These are phyloP conservation scores for Tor tambroides DNA, from an alignment of 2,113 vertebrate genomes.

Conservation along the genomic window DNA sequence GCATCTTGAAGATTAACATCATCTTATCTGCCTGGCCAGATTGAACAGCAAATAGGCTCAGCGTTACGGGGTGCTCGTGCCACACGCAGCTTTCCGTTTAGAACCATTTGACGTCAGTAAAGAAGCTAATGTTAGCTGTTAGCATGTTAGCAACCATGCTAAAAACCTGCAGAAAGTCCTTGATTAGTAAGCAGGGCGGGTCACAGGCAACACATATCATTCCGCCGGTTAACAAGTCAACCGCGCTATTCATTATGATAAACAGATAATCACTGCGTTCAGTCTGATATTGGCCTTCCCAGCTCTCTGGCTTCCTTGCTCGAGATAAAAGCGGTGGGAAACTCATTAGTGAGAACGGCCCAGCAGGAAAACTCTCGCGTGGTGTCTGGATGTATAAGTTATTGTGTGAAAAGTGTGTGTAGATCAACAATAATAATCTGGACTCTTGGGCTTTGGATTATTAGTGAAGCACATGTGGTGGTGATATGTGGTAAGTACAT, in stretches of 20 bases:
- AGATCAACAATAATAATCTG: neutral
- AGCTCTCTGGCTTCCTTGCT: neutral
- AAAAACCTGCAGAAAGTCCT: neutral
- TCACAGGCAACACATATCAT: neutral
- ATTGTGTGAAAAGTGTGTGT: neutral
- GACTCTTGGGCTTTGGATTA: neutral
- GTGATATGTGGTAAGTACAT: slow-evolving; percentile 27
- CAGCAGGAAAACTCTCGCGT: slow-evolving; percentile 10
- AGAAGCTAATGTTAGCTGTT: neutral
- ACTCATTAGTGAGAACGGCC: slow-evolving; percentile 22
- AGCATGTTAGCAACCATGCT: neutral
- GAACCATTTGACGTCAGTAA: neutral
- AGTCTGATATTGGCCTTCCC: neutral
- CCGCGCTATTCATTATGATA: neutral
- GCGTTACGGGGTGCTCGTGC: neutral
- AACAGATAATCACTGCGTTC: slow-evolving; percentile 16
- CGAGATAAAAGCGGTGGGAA: slow-evolving; percentile 24
- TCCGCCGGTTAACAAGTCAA: neutral
- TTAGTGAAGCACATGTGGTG: neutral
- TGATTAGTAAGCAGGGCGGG: neutral
- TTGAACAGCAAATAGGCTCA: neutral
- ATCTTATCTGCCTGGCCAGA: slow-evolving; percentile 21
- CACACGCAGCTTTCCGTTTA: neutral
- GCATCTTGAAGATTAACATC: neutral
- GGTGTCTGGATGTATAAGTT: slow-evolving; percentile 31